These are phyloP conservation scores for Pseudopleuronectes americanus DNA, from an alignment of 2,797 vertebrate species.

Conservation along the genomic window DNA sequence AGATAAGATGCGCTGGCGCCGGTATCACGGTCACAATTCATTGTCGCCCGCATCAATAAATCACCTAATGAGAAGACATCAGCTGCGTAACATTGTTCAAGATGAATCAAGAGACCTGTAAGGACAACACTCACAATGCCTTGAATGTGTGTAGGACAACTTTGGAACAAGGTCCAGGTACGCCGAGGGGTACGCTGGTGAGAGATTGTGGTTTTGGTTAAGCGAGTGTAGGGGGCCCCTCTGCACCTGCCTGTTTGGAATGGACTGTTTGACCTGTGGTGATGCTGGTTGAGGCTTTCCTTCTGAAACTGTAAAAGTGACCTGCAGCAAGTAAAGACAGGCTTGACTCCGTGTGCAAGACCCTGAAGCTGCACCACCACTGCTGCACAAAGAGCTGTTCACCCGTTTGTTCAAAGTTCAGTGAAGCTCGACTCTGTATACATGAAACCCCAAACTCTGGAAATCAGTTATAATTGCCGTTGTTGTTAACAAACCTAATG, in stretches of 20 bases:
- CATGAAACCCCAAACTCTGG: neutral
- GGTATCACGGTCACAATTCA: constrained; percentile 45
- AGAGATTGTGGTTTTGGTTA: constrained; percentile 12
- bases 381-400: no score
- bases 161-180: constrained; percentile 8
- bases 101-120: constrained; percentile 24
- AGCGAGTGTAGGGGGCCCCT: no score
- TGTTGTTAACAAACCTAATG: no score
- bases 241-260: no score
- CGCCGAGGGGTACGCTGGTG: neutral
- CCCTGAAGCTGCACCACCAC: no score
- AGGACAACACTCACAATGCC: constrained; percentile 5
- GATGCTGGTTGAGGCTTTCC: no score
- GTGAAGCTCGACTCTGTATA: neutral
- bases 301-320: no score
- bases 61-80: constrained; percentile 42
- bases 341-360: no score
- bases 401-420: no score
- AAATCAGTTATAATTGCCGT: no score
- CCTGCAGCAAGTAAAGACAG: no score
- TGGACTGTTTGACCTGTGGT: no score
- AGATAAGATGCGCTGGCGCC: constrained; percentile 31
- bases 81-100: constrained; percentile 25
- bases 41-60: constrained; percentile 26
- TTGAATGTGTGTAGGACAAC: constrained; percentile 10